Conservation (phyloP, 2,797 vertebrate genomes). For the Knipowitschia caucasica region DNA sequence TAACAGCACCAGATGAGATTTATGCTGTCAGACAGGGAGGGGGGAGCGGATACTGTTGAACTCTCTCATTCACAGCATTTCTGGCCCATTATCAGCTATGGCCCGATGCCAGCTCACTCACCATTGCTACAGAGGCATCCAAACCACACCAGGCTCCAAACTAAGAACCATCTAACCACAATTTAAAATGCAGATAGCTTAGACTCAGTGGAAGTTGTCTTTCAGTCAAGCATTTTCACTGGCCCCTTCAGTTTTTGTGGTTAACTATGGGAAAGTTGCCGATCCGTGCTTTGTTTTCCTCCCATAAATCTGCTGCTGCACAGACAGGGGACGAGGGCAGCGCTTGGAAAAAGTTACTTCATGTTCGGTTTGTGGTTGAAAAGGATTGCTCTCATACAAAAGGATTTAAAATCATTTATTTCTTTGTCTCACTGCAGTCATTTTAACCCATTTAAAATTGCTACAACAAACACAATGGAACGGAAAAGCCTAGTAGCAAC, state of each 20-base stretch:
- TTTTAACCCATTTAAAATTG: background rate
- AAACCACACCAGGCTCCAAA: constrained; percentile 37
- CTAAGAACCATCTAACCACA: constrained; percentile 52
- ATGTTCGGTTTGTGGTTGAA: constrained; percentile 43
- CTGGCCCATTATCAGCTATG: constrained; percentile 42
- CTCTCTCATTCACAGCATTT: constrained; percentile 47
- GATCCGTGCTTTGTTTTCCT: constrained; percentile 49
- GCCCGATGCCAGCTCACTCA: constrained; percentile 42
- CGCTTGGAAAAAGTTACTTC: constrained; percentile 49
- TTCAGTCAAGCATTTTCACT: constrained; percentile 44
- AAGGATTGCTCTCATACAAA: constrained; percentile 46
- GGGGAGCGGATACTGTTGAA: constrained; percentile 31
- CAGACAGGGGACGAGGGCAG: constrained; percentile 45
- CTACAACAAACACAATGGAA: constrained; percentile 9
- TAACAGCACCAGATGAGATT: constrained; percentile 22
- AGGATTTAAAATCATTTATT: constrained; percentile 19
- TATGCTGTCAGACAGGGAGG: constrained; percentile 30
- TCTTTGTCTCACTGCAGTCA: constrained; percentile 2
- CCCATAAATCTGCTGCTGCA: constrained; percentile 47
- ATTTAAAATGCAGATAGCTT: constrained; percentile 43
- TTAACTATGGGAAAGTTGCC: constrained; percentile 53
- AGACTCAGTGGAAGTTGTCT: constrained; percentile 45
- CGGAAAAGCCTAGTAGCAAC: constrained; percentile 3
- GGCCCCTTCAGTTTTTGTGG: constrained; percentile 56
- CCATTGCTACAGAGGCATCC: constrained; percentile 39